Conservation (phyloP, 2,797 vertebrate genomes). For the Malacoctenus gilli region DNA sequence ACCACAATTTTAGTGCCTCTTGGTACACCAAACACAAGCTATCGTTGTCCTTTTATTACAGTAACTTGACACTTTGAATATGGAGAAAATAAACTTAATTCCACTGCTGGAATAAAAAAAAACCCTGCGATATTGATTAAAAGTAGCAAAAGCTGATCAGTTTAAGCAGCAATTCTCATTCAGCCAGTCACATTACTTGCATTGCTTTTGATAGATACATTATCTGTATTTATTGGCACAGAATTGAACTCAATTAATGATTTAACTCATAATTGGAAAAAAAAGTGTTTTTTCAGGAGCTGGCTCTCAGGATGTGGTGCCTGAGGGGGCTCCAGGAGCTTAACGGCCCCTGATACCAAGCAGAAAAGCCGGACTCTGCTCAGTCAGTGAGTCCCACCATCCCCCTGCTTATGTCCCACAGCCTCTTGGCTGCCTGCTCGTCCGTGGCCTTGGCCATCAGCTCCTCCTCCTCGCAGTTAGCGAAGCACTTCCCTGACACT, state of each 20-base stretch:
- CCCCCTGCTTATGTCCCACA: constrained; percentile 92
- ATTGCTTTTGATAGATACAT: constrained; percentile 28
- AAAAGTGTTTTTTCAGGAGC: constrained; percentile 17
- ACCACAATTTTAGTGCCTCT: no score
- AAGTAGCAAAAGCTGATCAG: no score
- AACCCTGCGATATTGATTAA: no score
- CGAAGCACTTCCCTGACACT: constrained; percentile 91
- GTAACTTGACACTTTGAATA: no score
- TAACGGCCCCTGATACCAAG: constrained; percentile 19
- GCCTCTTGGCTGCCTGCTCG: constrained; percentile 84
- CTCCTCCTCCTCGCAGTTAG: constrained; percentile 89
- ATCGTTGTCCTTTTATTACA: no score
- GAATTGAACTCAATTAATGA: constrained; percentile 21
- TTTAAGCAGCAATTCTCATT: no score
- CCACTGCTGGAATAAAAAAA: no score
- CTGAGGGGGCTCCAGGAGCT: constrained; percentile 10
- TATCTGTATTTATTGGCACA: constrained; percentile 38
- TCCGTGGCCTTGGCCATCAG: constrained; percentile 88
- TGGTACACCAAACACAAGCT: no score
- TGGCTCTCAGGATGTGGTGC: neutral
- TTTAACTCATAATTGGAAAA: no score
- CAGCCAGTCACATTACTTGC: neutral
- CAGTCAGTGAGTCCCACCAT: constrained; percentile 89
- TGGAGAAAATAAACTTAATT: no score
- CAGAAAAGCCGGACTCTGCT: constrained; percentile 38